Evolutionary conservation across 2,113 vertebrate genomes (phyloP), one percentile per base, ranked within the genome.

Genomic region (Aspidoscelis tigris): DNA sequence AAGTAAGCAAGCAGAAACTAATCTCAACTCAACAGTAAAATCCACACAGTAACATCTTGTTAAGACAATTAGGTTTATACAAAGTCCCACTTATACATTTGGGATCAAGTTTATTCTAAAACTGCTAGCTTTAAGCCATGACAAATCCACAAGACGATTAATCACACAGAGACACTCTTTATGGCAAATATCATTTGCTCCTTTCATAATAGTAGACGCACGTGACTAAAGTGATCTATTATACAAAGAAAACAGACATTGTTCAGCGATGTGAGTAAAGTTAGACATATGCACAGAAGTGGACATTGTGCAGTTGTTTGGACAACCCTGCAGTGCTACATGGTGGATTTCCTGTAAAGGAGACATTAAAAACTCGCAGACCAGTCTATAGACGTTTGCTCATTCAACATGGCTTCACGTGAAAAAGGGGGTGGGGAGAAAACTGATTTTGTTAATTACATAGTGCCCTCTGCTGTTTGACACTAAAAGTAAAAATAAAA

Each of bases 271-370:
- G 86, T 76, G 85, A 92, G 92, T 86, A 70, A 91, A 92, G 89
- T 84, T 66, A 78, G 87, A 89, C 91, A 88, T 86, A 86, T 84
- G 90, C 94, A 90, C 95, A 95, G 92, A 95, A 92, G 93, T 87
- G 86, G 92, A 94, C 96, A 95, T 91, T 95, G 96, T 95, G 82
- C 91, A 71, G 82, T 70, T 97, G 95, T 97, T 97, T 94, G 92
- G 91, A 97, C 95, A 96, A 95, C 95, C 95, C 94, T 82, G 71
- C 78, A 71, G 69, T 75, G 91, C 92, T 90, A 92, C 89, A 89
- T 88, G 58, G 74, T 80, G 88, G 94, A 95, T 93, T 97, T 96
- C 95, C 96, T 93, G 93, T 92, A 90, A 81, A 89, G 90, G 93
- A 96, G 94, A 95, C 91, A 78, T 78, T 83, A 24, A 73, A 85